Base-by-base conservation (phyloP, 2,113 vertebrate species). In the Anarrhichthys ocellatus region DNA sequence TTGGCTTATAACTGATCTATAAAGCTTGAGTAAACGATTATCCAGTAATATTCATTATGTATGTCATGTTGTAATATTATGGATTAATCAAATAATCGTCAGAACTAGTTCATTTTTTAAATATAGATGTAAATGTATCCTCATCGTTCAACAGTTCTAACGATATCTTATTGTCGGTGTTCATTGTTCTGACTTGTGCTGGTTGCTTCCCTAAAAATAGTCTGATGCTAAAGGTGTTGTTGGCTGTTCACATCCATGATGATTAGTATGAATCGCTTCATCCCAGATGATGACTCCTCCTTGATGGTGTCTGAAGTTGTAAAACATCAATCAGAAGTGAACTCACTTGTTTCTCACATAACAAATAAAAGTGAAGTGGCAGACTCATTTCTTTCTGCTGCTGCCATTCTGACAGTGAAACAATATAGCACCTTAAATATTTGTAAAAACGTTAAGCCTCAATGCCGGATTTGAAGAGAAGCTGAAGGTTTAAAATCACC, bases 401-500 rank as follows among this genome's bases (percentile, higher is more conserved):
- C 59, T 73, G 72, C 15, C 68, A n/a, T 36, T 20, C 56, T 91
- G 87, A 85, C 89, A 88, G 83, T 76, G 24, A 82, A 82, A 91
- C 90, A 91, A 92, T 87, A 85, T 76, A 73, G 83, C 89, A 90
- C 86, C 88, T 91, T 88, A 78, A 68, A 75, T 85, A 80, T 82
- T 88, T 64, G 52, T 67, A 68, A 68, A 76, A 85, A 88, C 75
- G 76, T 83, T 73, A 78, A 73, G 71, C 67, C 65, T 77, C 40
- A 9, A 69, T 62, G 24, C 27, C 27, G 63, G 62, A 76, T 82
- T 81, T 86, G 81, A 88, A 61, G 85, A 77, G 79, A 82, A 89
- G 73, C 77, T 86, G 88, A 92, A 89, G 91, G 80, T 89, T 90
- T 82, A 46, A 90, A 91, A 84, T 87, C 92, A 89, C 82, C 72